Evolutionary conservation across 1,140 invertebrate genomes (phyloP), one percentile per base, ranked within the genome.

Genomic region (Zaprionus capensis): DNA sequence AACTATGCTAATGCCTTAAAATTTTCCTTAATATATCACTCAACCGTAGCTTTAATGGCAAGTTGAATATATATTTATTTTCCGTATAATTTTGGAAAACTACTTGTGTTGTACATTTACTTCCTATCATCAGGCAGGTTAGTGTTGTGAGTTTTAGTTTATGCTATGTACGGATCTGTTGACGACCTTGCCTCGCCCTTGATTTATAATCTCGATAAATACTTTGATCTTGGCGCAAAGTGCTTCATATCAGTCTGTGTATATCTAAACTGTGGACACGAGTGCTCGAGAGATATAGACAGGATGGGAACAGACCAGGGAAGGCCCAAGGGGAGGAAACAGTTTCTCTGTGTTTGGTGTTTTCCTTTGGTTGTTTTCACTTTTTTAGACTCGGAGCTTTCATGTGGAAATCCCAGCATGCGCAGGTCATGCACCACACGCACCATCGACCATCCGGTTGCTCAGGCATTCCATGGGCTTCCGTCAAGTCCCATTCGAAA

Each of bases 141-240:
- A 53, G 31, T 11, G 9, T 66, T 64, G 36, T 36, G 28, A 53
- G 51, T 51, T 63, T 63, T 46, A 51, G 67, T 72, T 75, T 77
- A 66, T 80, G 11, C 20, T 31, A 14, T 15, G n/a, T 12, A 2
- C 11, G 5, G 11, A 44, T 71, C 64, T 71, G 46, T 68, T 41
- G 57, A 51, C 57, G 80, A 79, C 82, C 83, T 80, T 72, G 72
- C 24, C 24, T 17, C 56, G 83, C 66, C 82, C 82, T 86, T 87
- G 82, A 83, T 83, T 83, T 88, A 87, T 83, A 73, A 66, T 46
- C 41, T 38, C 34, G 22, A 55, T 58, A 57, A 68, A 70, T 70
- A 70, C 83, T 87, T 87, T 87, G 83, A 87, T 87, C 78, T 87
- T 74, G 65, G 53, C 71, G 74, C 64, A 88, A 78, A 83, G 81